These are phyloP conservation scores for Crocidura indochinensis DNA, from an alignment of 2,797 vertebrate species.

Conservation along the genomic window DNA sequence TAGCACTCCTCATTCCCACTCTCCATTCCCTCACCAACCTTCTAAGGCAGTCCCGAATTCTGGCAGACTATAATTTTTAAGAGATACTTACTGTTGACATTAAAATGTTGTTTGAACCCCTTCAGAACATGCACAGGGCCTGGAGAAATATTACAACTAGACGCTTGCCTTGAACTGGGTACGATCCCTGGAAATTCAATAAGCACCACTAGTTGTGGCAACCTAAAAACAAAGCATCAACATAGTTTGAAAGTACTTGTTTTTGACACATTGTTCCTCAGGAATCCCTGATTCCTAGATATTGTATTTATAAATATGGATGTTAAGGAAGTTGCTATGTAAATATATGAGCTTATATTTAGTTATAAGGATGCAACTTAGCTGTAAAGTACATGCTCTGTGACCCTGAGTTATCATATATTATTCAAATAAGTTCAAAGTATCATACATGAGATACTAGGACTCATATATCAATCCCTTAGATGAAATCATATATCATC, in stretches of 20 bases:
- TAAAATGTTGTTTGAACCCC: neutral
- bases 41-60: neutral
- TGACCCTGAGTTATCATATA: no score
- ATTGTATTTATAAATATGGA: slow-evolving; percentile 2
- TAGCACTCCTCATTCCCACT: neutral
- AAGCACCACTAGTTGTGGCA: no score
- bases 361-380: no score
- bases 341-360: neutral
- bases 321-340: neutral
- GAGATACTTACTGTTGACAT: neutral
- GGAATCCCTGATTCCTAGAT: slow-evolving; percentile 7
- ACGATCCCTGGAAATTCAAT: no score
- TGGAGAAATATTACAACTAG: no score
- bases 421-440: no score
- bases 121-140: neutral
- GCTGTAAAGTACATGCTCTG: no score
- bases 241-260: neutral
- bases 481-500: no score
- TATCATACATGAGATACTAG: no score
- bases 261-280: neutral
- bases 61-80: neutral
- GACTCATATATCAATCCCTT: no score
- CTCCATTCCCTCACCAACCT: neutral
- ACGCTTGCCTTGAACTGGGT: no score
- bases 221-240: neutral